Conservation (phyloP, 2,888 invertebrate species). For the Andrena fulva region DNA sequence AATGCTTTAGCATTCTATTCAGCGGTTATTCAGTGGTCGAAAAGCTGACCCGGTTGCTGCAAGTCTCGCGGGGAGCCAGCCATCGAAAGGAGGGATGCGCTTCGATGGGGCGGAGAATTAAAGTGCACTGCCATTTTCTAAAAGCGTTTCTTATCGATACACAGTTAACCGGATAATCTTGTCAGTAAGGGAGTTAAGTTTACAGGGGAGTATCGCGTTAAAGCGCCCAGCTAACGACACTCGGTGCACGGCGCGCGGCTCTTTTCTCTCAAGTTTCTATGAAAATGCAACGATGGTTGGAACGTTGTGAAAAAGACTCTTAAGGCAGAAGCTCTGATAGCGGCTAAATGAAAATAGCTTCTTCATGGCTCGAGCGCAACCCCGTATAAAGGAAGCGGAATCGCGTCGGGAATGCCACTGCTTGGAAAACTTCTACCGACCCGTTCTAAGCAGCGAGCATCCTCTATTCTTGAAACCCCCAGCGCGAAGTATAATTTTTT, state of each 20-base stretch:
- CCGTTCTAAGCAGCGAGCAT: neutral
- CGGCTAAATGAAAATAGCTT: constrained; percentile 39
- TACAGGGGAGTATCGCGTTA: constrained; percentile 33
- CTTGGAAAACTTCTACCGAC: neutral
- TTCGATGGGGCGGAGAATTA: constrained; percentile 21
- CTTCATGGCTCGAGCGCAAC: constrained; percentile 4
- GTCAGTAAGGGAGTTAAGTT: constrained; percentile 33
- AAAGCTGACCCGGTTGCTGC: neutral
- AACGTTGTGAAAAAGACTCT: constrained; percentile 46
- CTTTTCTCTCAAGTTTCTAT: constrained; percentile 36
- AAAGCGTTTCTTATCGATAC: constrained; percentile 42
- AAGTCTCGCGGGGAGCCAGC: neutral
- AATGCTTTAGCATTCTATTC: constrained; percentile 3
- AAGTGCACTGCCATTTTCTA: constrained; percentile 15
- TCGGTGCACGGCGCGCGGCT: neutral
- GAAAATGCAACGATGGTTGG: constrained; percentile 54
- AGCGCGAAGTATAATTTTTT: neutral
- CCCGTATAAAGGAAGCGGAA: constrained; percentile 9
- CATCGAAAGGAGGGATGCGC: neutral
- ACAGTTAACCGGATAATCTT: constrained; percentile 44
- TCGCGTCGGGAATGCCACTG: neutral
- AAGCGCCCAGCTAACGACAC: constrained; percentile 35
- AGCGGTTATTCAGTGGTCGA: neutral
- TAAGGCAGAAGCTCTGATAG: constrained; percentile 22
- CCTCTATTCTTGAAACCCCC: neutral